These are phyloP conservation scores for Folsomia manolachei DNA, from an alignment of 2,888 invertebrate genomes.

Conservation along the genomic window DNA sequence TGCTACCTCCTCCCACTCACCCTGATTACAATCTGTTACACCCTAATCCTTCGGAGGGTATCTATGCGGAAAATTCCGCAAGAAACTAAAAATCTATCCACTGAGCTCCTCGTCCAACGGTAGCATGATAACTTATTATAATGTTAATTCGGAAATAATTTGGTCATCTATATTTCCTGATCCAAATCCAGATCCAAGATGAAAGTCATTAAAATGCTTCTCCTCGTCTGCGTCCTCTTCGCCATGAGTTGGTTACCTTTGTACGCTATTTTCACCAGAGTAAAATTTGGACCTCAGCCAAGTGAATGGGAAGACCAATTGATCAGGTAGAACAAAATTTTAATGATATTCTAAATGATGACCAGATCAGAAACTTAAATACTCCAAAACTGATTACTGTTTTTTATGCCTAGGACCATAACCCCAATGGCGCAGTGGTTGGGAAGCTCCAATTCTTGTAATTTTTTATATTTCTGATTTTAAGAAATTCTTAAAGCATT, in stretches of 20 bases:
- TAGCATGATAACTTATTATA: neutral
- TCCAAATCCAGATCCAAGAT: constrained; percentile 52
- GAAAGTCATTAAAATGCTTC: constrained; percentile 58
- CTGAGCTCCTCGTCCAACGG: constrained; percentile 48
- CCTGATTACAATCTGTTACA: constrained; percentile 59
- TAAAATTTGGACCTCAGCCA: constrained; percentile 54
- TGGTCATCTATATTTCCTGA: neutral
- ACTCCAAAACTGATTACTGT: too few species aligned
- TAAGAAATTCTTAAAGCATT: too few species aligned
- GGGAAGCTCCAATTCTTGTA: constrained; percentile 61
- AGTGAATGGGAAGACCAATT: constrained; percentile 52
- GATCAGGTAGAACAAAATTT: too few species aligned
- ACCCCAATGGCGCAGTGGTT: constrained; percentile 60
- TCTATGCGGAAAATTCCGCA: constrained; percentile 56
- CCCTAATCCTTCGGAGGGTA: constrained; percentile 59
- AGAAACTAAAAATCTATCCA: constrained; percentile 53
- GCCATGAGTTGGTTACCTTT: constrained; percentile 61
- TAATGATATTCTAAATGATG: too few species aligned
- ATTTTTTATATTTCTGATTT: too few species aligned
- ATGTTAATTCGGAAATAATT: neutral
- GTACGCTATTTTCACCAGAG: constrained; percentile 56
- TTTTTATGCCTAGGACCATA: too few species aligned
- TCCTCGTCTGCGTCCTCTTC: constrained; percentile 60
- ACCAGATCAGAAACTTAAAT: too few species aligned
- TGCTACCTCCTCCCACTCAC: constrained; percentile 60